Evolutionary conservation across 1,140 invertebrate species (phyloP), one percentile per base, ranked within the genome.

Genomic region (Platorchestia sp.): DNA sequence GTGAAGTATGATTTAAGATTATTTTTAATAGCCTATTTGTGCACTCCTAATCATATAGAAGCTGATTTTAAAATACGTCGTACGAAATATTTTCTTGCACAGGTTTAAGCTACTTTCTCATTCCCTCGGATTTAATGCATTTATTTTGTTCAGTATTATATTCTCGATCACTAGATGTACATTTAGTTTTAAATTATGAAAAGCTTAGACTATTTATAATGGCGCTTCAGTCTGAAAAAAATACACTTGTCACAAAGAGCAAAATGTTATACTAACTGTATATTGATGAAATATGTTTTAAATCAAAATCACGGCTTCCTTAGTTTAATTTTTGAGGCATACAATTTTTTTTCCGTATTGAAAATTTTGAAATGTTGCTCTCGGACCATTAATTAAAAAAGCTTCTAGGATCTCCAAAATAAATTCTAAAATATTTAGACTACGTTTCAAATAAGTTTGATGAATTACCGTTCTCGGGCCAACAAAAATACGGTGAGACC

Each of bases 171-270:
- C 59, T 75, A 75, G 59, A 75, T 75, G 59, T 75, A 75, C 27
- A 75, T 75, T 75, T 75, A 75, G 59, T 75, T 75, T 75, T 75
- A 75, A 75, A 75, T 75, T 75, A 75, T 75, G 59, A 75, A 75
- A 75, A 36, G 59, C 10, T 10, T 75, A 75, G 59, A 75, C 59
- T 75, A 75, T 75, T 75, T 75, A 75, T 75, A 22, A 75, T 75
- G 59, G 36, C 59, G 36, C 36, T 75, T 75, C 59, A 75, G 14
- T 75, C 59, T 75, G 59, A 75, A 75, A 75, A 75, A 3, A 10
- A 75, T 75, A 75, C 59, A 75, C 59, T 75, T 36, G 59, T 75
- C 59, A 75, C 59, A 75, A 75, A 75, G 27, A 75, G 59, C 1
- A 75, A 75, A 75, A 75, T 75, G 59, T 22, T 10, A 75, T 75